Evolutionary conservation across 2,797 vertebrate genomes (phyloP), one percentile per base, ranked within the genome.

Genomic region (Karalla daura): DNA sequence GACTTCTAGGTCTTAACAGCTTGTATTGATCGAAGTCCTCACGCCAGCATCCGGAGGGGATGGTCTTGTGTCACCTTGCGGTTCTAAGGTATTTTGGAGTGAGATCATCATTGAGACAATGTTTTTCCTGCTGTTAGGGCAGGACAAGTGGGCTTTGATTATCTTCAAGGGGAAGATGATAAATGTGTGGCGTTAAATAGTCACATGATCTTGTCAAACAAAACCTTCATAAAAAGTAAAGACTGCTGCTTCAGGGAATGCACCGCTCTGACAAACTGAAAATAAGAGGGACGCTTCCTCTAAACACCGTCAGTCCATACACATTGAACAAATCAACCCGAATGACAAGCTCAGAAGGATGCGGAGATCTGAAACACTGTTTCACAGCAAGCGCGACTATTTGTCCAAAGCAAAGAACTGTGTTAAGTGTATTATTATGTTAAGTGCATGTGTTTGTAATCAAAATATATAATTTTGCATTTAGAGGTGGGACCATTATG

Each of bases 11-110:
- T 76, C 80, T 86, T 88, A 90, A 91, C 80, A 83, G 89, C 83
- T 74, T 37, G 40, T 86, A 94, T 93, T 66, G 89, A 94, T 93
- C 40, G 18, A 40, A 73, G 73, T 74, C 66, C 76, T 66, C 71
- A 54, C 60, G 61, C 68, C 62, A 37, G 81, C 72, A 76, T 85
- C 78, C 63, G 56, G 58, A 81, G 72, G 54, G 63, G 62, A 73
- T 65, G 81, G 51, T 81, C 63, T 55, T 0, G 24, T 86, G 88
- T 91, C 90, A 89, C 85, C 87, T 88, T 86, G 81, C 87, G 82
- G 85, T 84, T 86, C 74, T 59, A 53, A 60, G 68, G 68, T 76
- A 39, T 73, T 81, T 85, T 71, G 64, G 69, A 72, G 64, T 71
- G 76, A 86, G 78, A 82, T 87, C 81, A 82, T 86, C 37, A 35